Percentiles rank a stretch among this genome's conserved stretches.
phyloP scores from a whole-genome alignment of 2,797 vertebrate species.

The Lithobates pipiens region DNA sequence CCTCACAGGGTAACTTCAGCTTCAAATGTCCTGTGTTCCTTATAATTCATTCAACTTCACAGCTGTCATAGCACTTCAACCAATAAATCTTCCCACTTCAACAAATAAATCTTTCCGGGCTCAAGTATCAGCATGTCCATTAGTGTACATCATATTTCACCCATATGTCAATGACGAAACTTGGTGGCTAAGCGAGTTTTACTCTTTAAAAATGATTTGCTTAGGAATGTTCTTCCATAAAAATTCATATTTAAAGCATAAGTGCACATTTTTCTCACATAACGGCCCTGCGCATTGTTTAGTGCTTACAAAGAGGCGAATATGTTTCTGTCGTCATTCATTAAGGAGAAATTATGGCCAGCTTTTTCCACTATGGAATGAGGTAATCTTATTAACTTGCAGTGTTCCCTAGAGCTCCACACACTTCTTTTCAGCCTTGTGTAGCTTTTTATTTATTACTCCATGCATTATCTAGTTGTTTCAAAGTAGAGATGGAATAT shows the following conservation, averaged over 20 bases:
- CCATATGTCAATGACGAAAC: conserved; percentile 39
- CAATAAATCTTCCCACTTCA: conserved; percentile 39
- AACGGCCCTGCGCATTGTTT: conserved; percentile 10
- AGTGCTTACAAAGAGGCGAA: background rate
- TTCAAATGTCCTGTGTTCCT: conserved; percentile 3
- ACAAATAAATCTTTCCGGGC: conserved; percentile 36
- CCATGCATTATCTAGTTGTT: background rate
- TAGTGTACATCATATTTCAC: conserved; percentile 49
- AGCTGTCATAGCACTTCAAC: conserved; percentile 41
- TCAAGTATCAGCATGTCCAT: conserved; percentile 40
- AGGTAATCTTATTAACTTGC: conserved; percentile 18
- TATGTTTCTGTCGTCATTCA: background rate
- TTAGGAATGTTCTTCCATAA: conserved; percentile 27
- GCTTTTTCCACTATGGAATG: conserved; percentile 25
- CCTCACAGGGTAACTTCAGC: background rate
- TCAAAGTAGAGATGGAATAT: background rate
- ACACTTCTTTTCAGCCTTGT: background rate
- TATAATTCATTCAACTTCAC: conserved; percentile 16
- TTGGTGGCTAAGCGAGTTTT: conserved; percentile 52
- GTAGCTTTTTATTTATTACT: background rate
- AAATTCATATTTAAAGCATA: conserved; percentile 43
- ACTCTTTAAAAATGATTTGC: conserved; percentile 37
- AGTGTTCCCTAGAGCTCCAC: background rate
- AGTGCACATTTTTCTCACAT: conserved; percentile 33
- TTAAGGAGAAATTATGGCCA: conserved; percentile 32